Evolutionary conservation across 2,797 vertebrate genomes (phyloP).

Genomic region (Tokudaia tokunoshimensis): DNA sequence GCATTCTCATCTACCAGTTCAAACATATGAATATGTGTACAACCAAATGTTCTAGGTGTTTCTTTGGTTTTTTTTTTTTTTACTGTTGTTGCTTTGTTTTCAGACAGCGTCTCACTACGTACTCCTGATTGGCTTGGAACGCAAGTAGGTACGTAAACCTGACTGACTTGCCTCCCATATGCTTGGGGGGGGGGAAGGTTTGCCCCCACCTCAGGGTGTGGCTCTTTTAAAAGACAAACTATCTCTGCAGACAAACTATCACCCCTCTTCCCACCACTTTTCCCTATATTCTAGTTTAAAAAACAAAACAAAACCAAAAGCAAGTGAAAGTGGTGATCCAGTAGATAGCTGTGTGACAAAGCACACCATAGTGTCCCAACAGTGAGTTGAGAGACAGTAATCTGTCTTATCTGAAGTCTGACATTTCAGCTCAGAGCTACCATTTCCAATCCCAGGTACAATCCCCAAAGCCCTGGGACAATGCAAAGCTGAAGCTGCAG

Average conservation of each 20-base stretch:
- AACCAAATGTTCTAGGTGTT: not conserved
- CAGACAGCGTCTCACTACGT: not conserved
- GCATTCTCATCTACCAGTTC: not conserved
- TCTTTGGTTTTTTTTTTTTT: not conserved
- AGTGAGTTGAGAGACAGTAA: constrained; percentile 12
- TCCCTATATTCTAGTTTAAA: not conserved
- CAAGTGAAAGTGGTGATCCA: not conserved
- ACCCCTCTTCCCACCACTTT: not conserved
- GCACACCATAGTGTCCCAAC: constrained; percentile 54
- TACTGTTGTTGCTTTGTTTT: not conserved
- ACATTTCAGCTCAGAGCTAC: not conserved
- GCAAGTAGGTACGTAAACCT: not conserved
- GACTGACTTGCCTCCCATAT: not conserved
- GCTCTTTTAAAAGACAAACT: not conserved
- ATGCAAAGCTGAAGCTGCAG: not conserved
- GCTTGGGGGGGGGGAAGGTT: not conserved
- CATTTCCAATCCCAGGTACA: not conserved
- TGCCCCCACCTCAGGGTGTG: not conserved
- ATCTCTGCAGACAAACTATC: not conserved
- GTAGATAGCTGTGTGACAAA: not conserved
- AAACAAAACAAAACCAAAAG: not conserved
- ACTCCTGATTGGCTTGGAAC: not conserved
- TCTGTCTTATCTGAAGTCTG: not conserved
- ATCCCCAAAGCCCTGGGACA: not conserved
- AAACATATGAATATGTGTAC: not conserved